Evolutionary conservation across 2,113 vertebrate genomes (phyloP).

Genomic region (Lagenorhynchus albirostris): DNA sequence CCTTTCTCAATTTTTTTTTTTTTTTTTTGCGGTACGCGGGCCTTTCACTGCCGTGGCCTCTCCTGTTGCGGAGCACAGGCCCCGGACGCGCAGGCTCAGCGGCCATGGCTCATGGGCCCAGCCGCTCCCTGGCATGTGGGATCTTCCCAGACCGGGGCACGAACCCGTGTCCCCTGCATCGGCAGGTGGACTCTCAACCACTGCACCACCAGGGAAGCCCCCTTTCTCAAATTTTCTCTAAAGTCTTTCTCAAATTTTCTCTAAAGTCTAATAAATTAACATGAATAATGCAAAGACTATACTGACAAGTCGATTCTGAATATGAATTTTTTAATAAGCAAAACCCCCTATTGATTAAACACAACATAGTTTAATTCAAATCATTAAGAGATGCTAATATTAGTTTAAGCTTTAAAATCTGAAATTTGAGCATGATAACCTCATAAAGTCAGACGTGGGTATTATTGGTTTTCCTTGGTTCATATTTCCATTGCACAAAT

Average conservation of each 20-base stretch:
- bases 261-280: neutral
- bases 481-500: neutral
- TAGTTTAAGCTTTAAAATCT: slow-evolving; percentile 16
- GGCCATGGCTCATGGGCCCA: no score
- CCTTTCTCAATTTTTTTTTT: neutral
- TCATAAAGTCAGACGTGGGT: neutral
- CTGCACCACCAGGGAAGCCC: no score
- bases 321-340: neutral
- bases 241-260: neutral
- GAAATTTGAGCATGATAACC: neutral
- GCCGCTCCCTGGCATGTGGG: no score
- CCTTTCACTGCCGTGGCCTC: no score
- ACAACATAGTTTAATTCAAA: slow-evolving; percentile 29
- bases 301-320: neutral
- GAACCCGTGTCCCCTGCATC: no score
- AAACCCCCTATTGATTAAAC: neutral
- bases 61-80: no score
- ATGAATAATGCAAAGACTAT: neutral
- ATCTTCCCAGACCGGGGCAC: no score
- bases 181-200: no score
- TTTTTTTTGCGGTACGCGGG: no score
- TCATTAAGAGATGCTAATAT: neutral
- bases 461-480: neutral
- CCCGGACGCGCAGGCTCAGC: no score
- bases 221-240: neutral